Evolutionary conservation across 2,113 vertebrate species (phyloP).

Genomic region (Petrocephalus zakoni): DNA sequence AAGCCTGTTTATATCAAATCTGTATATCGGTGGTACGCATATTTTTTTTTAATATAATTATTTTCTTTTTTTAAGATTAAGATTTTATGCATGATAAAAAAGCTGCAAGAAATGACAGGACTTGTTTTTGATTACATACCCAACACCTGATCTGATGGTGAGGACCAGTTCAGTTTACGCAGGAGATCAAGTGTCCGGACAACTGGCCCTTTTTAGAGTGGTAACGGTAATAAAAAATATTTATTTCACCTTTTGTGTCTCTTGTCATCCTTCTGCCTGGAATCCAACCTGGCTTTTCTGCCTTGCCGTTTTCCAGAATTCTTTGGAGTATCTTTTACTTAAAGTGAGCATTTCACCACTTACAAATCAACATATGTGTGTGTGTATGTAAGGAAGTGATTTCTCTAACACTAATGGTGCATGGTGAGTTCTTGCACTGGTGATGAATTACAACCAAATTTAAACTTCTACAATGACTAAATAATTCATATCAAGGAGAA

Average conservation of each 20-base stretch:
- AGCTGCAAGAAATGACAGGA: constrained; percentile 20
- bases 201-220: constrained; percentile 57
- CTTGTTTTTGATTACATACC: constrained; percentile 6
- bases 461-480: not conserved
- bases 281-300: not conserved
- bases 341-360: not conserved
- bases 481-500: not conserved
- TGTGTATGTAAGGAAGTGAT: not conserved
- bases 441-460: not conserved
- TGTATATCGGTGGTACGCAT: constrained; percentile 76
- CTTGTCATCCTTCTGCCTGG: not conserved
- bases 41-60: constrained; percentile 69
- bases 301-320: not conserved
- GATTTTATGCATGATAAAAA: constrained; percentile 62
- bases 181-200: constrained; percentile 46
- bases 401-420: not conserved
- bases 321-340: not conserved
- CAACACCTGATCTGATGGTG: not conserved
- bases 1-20: constrained; percentile 73
- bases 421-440: not conserved
- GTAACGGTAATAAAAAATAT: constrained; percentile 57
- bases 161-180: not conserved
- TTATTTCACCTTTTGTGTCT: constrained; percentile 55
- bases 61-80: constrained; percentile 55
- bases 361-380: not conserved